phyloP scores from a whole-genome alignment of 2,888 invertebrate species.

The Protophormia terraenovae region DNA sequence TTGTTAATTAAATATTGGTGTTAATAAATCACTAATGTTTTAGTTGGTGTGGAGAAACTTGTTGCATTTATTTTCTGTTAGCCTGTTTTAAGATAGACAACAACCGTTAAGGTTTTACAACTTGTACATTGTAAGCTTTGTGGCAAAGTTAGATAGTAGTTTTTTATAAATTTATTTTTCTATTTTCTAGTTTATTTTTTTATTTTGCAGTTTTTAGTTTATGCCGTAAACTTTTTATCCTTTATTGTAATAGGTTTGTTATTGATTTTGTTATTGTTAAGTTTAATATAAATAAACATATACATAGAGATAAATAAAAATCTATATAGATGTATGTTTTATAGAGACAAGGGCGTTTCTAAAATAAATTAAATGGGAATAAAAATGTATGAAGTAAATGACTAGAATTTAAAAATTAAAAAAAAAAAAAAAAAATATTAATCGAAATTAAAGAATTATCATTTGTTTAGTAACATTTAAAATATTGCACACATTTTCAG shows the following conservation, averaged over 20 bases:
- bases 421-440: too few relatives aligned
- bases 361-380: not conserved
- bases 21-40: too few relatives aligned
- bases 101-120: not conserved
- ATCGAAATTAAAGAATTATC: too few relatives aligned
- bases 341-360: not conserved
- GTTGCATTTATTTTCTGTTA: not conserved
- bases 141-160: not conserved
- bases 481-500: too few relatives aligned
- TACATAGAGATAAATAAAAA: not conserved
- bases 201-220: not conserved
- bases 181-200: not conserved
- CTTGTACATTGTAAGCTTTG: conserved; percentile 6
- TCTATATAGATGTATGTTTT: not conserved
- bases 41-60: not conserved
- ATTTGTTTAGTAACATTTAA: too few relatives aligned
- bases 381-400: too few relatives aligned
- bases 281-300: conserved; percentile 1
- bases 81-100: not conserved
- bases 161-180: not conserved
- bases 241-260: conserved; percentile 25
- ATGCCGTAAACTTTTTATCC: not conserved
- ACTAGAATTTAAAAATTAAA: too few relatives aligned
- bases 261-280: conserved; percentile 39
- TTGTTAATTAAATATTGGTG: too few relatives aligned